Base-by-base conservation (phyloP, 2,113 vertebrate species). In the Amphiprion ocellaris region DNA sequence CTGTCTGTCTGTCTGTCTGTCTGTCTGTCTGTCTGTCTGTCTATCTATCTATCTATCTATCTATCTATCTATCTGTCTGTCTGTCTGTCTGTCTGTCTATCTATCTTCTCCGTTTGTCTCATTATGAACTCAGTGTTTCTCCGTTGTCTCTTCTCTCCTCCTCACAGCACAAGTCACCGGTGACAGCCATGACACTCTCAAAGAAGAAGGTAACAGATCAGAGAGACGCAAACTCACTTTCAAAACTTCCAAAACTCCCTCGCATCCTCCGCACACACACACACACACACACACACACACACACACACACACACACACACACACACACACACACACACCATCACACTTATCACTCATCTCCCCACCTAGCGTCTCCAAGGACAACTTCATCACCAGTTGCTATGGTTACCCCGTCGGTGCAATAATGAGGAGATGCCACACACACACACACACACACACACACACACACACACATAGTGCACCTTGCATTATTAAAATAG, bases 121-220 rank as follows among this genome's bases (percentile, higher is more conserved):
- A 46, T 16, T 53, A 68, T 44, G 21, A 63, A 69, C n/a, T 41
- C 14, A 64, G 26, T 14, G 56, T 75, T 69, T 83, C 73, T 70
- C 28, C 68, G 4, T 77, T 81, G 12, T 61, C 56, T 69, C 66
- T 55, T 89, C 24, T 86, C 72, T 55, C 81, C 30, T 81, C 26
- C 70, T 74, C 58, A 33, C 92, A 96, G 95, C 90, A 95, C 74
- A 94, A 92, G 79, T 95, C 95, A 65, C 93, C 95, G 0, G 93
- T 96, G 81, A 96, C 95, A 56, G 89, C 93, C 24, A 93, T 96
- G 95, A 85, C 91, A 1, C 89, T 96, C 46, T 96, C 95, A 72
- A 95, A 94, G 90, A 96, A 95, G 74, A 95, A 94, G 95, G 95
- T 96, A 93, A 90, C 56, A 77, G 10, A 78, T 64, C 46, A 62